phyloP scores from a whole-genome alignment of 2,113 vertebrate genomes.

The Vimba vimba region DNA sequence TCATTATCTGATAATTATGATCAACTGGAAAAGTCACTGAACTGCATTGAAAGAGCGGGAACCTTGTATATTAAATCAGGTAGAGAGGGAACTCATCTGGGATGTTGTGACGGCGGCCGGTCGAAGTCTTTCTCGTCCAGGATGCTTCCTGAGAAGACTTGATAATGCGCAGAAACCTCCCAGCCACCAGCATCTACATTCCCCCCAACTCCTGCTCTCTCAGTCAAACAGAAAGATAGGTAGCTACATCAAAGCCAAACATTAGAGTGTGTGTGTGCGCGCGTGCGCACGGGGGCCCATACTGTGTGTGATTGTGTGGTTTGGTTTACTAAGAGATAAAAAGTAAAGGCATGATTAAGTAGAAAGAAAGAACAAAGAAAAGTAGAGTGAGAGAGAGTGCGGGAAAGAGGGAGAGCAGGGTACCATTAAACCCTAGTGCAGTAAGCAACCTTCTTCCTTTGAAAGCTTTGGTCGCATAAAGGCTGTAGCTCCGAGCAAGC shows the following conservation, averaged over 20 bases:
- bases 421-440: slow-evolving; percentile 41
- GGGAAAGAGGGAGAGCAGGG: slow-evolving; percentile 24
- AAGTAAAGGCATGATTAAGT: slow-evolving; percentile 33
- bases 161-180: slow-evolving; percentile 60
- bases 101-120: not conserved
- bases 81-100: slow-evolving; percentile 5
- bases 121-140: slow-evolving; percentile 5
- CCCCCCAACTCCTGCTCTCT: slow-evolving; percentile 27
- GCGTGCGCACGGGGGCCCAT: not conserved
- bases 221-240: slow-evolving; percentile 47
- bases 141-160: slow-evolving; percentile 57
- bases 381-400: slow-evolving; percentile 23
- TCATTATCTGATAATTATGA: not conserved
- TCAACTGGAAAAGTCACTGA: not conserved
- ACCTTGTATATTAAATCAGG: not conserved
- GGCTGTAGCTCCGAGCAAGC: slow-evolving; percentile 61
- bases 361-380: slow-evolving; percentile 37
- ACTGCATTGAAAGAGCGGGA: not conserved
- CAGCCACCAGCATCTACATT: slow-evolving; percentile 52
- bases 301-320: slow-evolving; percentile 19
- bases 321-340: slow-evolving; percentile 37
- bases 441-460: slow-evolving; percentile 56
- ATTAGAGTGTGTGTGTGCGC: slow-evolving; percentile 18
- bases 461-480: slow-evolving; percentile 69
- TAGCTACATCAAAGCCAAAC: slow-evolving; percentile 50